These are phyloP conservation scores for Ischnura elegans DNA, from an alignment of 2,888 invertebrate genomes.

Conservation along the genomic window DNA sequence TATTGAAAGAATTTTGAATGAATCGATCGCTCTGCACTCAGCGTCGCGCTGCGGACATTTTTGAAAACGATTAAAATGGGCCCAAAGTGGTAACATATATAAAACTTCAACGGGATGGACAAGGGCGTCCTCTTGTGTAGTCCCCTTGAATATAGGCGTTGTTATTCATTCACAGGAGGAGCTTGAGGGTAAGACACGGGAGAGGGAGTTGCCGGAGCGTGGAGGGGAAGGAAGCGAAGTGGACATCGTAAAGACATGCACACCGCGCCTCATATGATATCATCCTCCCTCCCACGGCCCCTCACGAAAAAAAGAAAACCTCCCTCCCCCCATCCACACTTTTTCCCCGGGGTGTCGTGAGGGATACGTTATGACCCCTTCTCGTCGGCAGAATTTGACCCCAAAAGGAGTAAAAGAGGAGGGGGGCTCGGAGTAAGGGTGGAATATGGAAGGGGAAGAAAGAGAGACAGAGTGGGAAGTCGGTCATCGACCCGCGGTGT, in stretches of 20 bases:
- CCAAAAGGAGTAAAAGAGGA: not conserved
- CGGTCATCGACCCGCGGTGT: constrained; percentile 51
- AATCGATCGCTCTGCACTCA: too few species aligned
- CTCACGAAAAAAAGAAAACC: too few species aligned
- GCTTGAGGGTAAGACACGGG: not conserved
- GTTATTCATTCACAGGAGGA: too few species aligned
- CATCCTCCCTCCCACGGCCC: not conserved
- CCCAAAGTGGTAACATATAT: too few species aligned
- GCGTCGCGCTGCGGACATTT: too few species aligned
- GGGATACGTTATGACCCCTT: constrained; percentile 47
- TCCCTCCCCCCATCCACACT: not conserved
- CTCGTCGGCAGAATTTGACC: constrained; percentile 41
- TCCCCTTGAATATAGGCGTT: too few species aligned
- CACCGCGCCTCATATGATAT: not conserved
- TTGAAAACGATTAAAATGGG: too few species aligned
- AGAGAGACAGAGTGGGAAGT: constrained; percentile 8
- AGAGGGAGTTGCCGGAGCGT: not conserved
- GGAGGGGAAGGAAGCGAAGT: not conserved
- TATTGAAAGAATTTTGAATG: too few species aligned
- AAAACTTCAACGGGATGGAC: too few species aligned
- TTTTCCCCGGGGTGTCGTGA: constrained; percentile 17
- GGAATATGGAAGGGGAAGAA: not conserved
- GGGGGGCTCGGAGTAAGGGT: not conserved
- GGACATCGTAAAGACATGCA: constrained; percentile 36
- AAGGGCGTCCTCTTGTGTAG: too few species aligned